A percentile compares a stretch with the other conserved stretches of the same genome.
Conservation (phyloP, 1,140 invertebrate genomes). For the Caerostris extrusa region DNA sequence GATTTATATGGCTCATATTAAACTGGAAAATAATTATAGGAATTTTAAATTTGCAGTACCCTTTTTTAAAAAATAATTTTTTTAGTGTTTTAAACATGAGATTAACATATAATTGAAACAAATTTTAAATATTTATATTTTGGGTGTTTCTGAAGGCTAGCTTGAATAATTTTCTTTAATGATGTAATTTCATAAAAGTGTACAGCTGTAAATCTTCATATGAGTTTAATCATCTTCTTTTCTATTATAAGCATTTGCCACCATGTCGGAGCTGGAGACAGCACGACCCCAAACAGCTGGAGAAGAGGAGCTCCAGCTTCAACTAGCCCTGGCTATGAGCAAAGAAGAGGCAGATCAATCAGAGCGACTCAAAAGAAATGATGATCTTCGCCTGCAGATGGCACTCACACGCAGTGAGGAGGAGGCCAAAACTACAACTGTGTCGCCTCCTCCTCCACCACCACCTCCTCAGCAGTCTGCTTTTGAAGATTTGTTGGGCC, state of each 20-base stretch:
- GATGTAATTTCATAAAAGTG: no score
- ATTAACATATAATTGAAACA: not conserved
- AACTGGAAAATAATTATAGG: no score
- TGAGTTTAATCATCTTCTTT: not conserved
- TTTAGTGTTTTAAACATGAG: not conserved
- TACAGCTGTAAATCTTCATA: not conserved
- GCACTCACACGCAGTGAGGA: constrained; percentile 95
- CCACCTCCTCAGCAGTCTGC: constrained; percentile 16
- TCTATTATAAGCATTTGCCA: not conserved
- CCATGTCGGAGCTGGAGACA: constrained; percentile 90
- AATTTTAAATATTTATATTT: not conserved
- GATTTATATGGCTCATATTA: no score
- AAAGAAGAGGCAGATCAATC: constrained; percentile 99
- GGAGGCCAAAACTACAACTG: not conserved
- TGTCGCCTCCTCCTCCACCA: not conserved
- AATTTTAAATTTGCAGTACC: no score
- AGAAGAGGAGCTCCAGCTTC: constrained; percentile 98
- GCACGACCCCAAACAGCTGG: constrained; percentile 96
- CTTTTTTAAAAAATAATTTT: not conserved
- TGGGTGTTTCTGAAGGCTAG: not conserved
- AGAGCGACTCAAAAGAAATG: constrained; percentile 93
- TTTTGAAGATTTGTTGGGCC: constrained; percentile 64
- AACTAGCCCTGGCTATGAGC: constrained; percentile 98
- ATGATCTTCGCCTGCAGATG: constrained; percentile 95
- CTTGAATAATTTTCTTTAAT: not conserved